Base-by-base conservation (phyloP, 1,140 invertebrate species). In the Brachionus manjavacas region DNA sequence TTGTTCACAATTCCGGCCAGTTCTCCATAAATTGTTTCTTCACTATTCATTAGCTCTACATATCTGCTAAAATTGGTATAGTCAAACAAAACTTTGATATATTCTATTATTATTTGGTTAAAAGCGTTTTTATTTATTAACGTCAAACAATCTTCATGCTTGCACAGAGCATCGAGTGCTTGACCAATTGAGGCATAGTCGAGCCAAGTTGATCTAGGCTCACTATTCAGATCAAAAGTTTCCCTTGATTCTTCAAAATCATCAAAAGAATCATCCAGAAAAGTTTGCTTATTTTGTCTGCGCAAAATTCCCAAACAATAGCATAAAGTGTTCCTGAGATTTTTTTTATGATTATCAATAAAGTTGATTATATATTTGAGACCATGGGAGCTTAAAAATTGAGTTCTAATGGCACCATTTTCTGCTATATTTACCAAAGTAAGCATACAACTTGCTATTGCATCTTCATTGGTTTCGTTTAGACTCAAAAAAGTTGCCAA, bases 121-220 rank as follows among this genome's bases (percentile, higher is more conserved):
- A 49, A 55, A 20, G 4, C 12, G 8, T 80, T 49, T n/a, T 52
- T 64, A 23, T 55, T 64, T 14, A 52, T 4, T 8, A 55, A 35
- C 20, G 4, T 12, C 46, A 55, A 35, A 35, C 78, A 80, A 64
- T 80, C 78, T 16, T 55, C 78, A 41, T 80, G 16, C 2, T 64
- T 55, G 25, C n/a, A 31, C 23, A 80, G 35, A 64, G 46, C 25
- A 43, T 55, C 16, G n/a, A 80, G 25, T 9, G 78, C 78, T 31
- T 80, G 78, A 9, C 78, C 78, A 55, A 80, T 55, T 39, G 78
- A 80, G 14, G 78, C 78, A 43, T 39, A 43, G 16, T 43, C 70
- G 3, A 74, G 16, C 70, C 70, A 74, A 6, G n/a, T 43, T 74
- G 35, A 41, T 16, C 23, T 74, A 3, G 41, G 16, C 11, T 41